phyloP scores from a whole-genome alignment of 1,140 invertebrate species.

The Gyrodactylus bullatarudis region DNA sequence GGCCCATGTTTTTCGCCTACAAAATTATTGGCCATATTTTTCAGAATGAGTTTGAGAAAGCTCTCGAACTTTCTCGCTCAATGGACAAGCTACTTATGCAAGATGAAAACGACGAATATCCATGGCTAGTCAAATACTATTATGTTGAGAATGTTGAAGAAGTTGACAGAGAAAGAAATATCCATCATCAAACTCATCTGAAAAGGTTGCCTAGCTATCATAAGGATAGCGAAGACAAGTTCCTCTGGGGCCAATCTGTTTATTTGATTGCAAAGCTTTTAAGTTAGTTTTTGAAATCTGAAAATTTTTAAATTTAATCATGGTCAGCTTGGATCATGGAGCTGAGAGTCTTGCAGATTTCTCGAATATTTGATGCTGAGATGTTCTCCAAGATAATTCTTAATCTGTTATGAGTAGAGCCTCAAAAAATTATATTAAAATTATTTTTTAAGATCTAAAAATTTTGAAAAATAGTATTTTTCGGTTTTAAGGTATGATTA shows the following conservation, averaged over 20 bases:
- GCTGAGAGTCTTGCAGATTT: too few relatives aligned
- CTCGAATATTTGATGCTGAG: too few relatives aligned
- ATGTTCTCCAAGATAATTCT: too few relatives aligned
- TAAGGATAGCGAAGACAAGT: neutral
- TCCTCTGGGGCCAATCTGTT: neutral
- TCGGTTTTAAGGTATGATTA: too few relatives aligned
- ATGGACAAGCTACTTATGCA: neutral
- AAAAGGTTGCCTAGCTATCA: neutral
- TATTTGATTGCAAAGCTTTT: neutral
- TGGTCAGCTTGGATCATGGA: too few relatives aligned
- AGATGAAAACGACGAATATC: neutral
- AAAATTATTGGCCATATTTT: slow-evolving; percentile 57
- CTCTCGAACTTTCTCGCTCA: neutral
- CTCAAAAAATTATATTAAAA: too few relatives aligned
- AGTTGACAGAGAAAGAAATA: neutral
- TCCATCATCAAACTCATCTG: neutral
- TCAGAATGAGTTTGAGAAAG: neutral
- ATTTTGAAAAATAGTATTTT: too few relatives aligned
- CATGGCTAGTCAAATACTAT: neutral
- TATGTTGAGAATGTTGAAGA: neutral
- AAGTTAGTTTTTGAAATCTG: too few relatives aligned
- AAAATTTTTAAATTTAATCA: too few relatives aligned
- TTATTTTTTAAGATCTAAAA: too few relatives aligned
- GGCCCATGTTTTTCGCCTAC: slow-evolving; percentile 73
- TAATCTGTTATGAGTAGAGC: too few relatives aligned